These are phyloP conservation scores for Bufo bufo DNA, from an alignment of 2,113 vertebrate genomes.

Conservation along the genomic window DNA sequence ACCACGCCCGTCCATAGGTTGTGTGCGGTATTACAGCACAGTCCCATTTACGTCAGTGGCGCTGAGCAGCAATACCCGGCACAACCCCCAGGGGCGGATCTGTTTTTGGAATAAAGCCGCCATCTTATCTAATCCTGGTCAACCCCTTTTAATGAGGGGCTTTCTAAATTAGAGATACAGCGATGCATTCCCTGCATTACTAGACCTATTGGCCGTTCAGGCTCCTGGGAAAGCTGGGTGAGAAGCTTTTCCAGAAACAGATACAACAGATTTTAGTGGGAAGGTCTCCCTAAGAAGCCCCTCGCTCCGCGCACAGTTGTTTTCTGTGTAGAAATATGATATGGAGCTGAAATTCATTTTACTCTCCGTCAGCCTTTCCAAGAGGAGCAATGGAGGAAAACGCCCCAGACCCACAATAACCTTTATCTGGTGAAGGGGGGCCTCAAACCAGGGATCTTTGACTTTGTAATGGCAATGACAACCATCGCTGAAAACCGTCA, in stretches of 20 bases:
- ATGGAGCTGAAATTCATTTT: constrained; percentile 20
- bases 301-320: neutral
- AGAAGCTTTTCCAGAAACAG: neutral
- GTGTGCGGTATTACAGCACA: no score
- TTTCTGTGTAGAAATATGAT: constrained; percentile 39
- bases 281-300: neutral
- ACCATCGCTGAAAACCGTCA: neutral
- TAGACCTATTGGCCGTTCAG: neutral
- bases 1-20: no score
- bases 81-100: no score
- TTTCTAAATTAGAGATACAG: neutral
- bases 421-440: neutral
- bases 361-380: constrained; percentile 13
- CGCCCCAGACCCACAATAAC: constrained; percentile 5
- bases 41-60: no score
- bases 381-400: neutral
- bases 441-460: neutral
- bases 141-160: no score
- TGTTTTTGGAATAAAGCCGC: no score
- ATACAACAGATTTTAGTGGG: neutral
- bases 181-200: neutral
- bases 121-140: no score
- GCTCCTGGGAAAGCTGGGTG: neutral
- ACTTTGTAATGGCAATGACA: neutral
- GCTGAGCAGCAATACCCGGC: no score